Base-by-base conservation (phyloP, 2,888 invertebrate species). In the Tromatobia lineatoria region DNA sequence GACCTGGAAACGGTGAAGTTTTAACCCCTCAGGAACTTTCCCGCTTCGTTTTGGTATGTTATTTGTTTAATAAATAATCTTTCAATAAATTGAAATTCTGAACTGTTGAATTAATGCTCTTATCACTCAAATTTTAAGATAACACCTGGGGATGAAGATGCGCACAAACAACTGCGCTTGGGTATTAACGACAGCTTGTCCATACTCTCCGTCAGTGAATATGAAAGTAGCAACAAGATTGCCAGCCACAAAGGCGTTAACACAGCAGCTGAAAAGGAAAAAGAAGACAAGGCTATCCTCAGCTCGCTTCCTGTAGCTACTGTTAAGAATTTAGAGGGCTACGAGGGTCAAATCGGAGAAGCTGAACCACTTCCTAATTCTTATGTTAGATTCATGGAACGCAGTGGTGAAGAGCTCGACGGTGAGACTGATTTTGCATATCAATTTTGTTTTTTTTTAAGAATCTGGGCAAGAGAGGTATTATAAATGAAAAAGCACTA, bases 341-440 rank as follows among this genome's bases (percentile, higher is more conserved):
- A 93, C 66, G 93, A 93, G 79, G 84, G 86, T 34, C 93, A 93
- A 74, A 90, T 94, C 25, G 93, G 93, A 3, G 97, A 98, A 94
- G 98, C 98, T 0, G 97, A 98, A 66, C 95, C 97, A 0, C 95
- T 98, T 66, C 97, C 98, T 0, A 97, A 97, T 93, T 97, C 98
- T 0, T 98, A 98, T 91, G 99, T 98, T 77, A 95, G 98, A 82
- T 99, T 98, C 92, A 98, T 99, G 91, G 99, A 99, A 92, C 98
- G 98, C 91, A 98, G 98, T 10, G 96, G 97, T 0, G 99, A 99
- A 93, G 99, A 99, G 92, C 94, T 99, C 34, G 99, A 99, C 92
- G 98, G 98, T 80, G 98, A 97, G 90, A 20, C 18, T 52, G 15
- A 34, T n/a, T 13, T 13, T n/a, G 11, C 23, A 23, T 15, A 1